These are phyloP conservation scores for Ranitomeya imitator DNA, from an alignment of 2,113 vertebrate species.

Conservation along the genomic window DNA sequence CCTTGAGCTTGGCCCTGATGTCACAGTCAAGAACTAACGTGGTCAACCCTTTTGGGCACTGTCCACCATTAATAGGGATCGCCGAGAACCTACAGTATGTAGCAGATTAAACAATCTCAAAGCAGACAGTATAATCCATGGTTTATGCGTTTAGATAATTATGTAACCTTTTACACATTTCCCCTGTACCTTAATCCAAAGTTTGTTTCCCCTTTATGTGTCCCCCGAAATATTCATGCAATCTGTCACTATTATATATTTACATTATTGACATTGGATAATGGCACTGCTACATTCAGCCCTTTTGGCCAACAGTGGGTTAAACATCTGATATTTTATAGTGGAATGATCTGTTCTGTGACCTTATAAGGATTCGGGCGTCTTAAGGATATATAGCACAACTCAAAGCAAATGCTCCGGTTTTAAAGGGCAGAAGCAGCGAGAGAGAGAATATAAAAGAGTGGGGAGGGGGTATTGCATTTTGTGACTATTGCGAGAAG, in stretches of 20 bases:
- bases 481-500: not conserved
- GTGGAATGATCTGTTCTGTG: not conserved
- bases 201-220: not conserved
- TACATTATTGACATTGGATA: not conserved
- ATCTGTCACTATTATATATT: not conserved
- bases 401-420: not conserved
- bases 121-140: too few species aligned
- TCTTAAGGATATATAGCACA: slow-evolving; percentile 21
- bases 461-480: not conserved
- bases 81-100: too few species aligned
- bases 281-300: not conserved
- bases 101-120: too few species aligned
- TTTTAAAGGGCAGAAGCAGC: slow-evolving; percentile 7
- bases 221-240: not conserved
- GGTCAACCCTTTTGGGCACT: too few species aligned
- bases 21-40: too few species aligned
- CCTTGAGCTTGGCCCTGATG: too few species aligned
- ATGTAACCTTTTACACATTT: not conserved
- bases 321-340: not conserved
- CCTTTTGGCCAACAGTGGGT: not conserved
- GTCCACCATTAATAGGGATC: not conserved
- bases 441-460: not conserved
- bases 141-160: too few species aligned
- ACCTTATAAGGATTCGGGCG: slow-evolving; percentile 15
- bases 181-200: not conserved